Evolutionary conservation across 2,888 invertebrate genomes (phyloP).

Genomic region (Nemapogon koenigi): DNA sequence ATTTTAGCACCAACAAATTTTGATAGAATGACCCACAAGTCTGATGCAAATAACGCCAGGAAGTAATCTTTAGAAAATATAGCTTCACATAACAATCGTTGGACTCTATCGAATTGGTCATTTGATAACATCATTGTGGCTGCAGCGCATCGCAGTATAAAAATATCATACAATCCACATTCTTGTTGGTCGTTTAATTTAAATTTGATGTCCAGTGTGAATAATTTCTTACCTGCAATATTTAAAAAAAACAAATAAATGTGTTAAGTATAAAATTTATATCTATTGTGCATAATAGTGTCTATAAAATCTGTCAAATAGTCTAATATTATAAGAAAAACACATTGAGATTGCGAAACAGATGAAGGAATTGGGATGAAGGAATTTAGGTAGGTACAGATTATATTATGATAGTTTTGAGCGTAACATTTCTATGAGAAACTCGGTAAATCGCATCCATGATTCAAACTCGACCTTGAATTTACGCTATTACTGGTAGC

Average conservation of each 20-base stretch:
- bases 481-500: too few species aligned
- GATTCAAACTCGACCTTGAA: too few species aligned
- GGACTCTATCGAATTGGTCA: conserved; percentile 28
- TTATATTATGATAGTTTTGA: too few species aligned
- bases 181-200: conserved; percentile 17
- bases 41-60: conserved; percentile 35
- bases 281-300: too few species aligned
- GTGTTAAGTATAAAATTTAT: too few species aligned
- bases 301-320: too few species aligned
- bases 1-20: conserved; percentile 25
- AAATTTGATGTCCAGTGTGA: conserved; percentile 28
- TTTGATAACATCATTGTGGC: conserved; percentile 15
- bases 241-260: not conserved
- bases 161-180: conserved; percentile 24
- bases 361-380: too few species aligned
- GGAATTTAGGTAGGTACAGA: too few species aligned
- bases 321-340: too few species aligned
- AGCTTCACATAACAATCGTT: conserved; percentile 29
- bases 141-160: not conserved
- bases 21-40: conserved; percentile 38
- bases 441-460: too few species aligned
- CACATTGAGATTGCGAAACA: too few species aligned
- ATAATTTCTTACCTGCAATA: conserved; percentile 37
- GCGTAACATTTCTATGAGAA: too few species aligned
- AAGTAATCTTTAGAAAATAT: conserved; percentile 29